Conservation (phyloP, 2,113 vertebrate genomes). For the Trichomycterus rosablanca region DNA sequence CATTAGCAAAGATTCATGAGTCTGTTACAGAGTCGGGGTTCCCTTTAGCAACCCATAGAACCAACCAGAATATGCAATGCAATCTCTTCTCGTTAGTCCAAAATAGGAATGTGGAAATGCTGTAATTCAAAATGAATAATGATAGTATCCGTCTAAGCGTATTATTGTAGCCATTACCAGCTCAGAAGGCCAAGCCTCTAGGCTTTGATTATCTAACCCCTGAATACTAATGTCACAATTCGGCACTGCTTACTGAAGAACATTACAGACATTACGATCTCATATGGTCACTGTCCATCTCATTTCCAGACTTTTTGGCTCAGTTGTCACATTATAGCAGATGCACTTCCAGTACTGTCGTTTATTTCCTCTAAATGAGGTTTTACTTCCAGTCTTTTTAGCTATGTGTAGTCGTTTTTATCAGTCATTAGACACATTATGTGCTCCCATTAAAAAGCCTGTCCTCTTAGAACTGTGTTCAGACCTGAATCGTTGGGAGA, state of each 20-base stretch:
- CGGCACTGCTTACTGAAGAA: background rate
- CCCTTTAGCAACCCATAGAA: constrained; percentile 35
- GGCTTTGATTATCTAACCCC: constrained; percentile 11
- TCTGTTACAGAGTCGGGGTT: constrained; percentile 31
- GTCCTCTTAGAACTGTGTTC: constrained; percentile 2
- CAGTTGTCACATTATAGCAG: background rate
- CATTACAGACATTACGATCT: background rate
- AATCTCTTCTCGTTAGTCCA: constrained; percentile 30
- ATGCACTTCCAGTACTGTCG: background rate
- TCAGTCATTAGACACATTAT: background rate
- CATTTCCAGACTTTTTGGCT: background rate
- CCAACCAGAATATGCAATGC: constrained; percentile 21
- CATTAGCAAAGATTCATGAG: constrained; percentile 44
- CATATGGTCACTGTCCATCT: background rate
- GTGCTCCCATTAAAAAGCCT: background rate
- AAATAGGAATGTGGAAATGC: constrained; percentile 26
- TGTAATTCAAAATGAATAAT: constrained; percentile 23
- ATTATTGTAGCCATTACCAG: constrained; percentile 23
- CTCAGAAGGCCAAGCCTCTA: constrained; percentile 5
- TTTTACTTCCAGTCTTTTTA: background rate
- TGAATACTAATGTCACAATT: constrained; percentile 17
- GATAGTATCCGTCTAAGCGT: constrained; percentile 11
- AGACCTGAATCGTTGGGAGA: constrained; percentile 3
- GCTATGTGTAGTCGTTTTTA: background rate
- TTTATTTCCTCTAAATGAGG: background rate